Base-by-base conservation (phyloP, 2,888 invertebrate species). In the Leptinotarsa rubiginosa region DNA sequence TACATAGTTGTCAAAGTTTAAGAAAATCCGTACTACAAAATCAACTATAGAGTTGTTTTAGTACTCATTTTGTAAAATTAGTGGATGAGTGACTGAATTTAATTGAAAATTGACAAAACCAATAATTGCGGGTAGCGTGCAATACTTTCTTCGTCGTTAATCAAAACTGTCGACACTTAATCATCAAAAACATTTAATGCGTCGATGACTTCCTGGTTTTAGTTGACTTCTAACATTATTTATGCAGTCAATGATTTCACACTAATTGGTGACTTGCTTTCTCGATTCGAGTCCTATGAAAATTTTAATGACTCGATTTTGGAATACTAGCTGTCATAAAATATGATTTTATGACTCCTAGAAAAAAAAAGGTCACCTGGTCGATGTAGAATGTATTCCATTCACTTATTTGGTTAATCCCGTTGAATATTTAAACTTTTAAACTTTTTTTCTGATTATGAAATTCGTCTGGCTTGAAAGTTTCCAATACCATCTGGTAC, bases 141-240 rank as follows among this genome's bases (percentile, higher is more conserved):
- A 22, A 67, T 50, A 50, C 25, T 52, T 52, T 49, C 50, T 67
- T 25, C 3, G 12, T 16, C 47, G 47, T 50, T 16, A 13, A 50
- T 62, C 62, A 62, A 31, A 62, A 62, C 62, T 62, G 62, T 62
- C 62, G 31, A 41, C 62, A 62, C 25, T 62, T 62, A 15, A 62
- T 62, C 16, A 41, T 25, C 31, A 62, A 41, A 62, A 62, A n/a
- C 31, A 31, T 62, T 62, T 41, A n/a, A n/a, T 62, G 31, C 41
- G 16, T 62, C 41, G 41, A 62, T 41, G n/a, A 62, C 31, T n/a
- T 41, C 62, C n/a, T 62, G n/a, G 41, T 62, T 62, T 31, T 3
- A 31, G 62, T 62, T 31, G 41, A 56, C 41, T 1, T 31, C n/a
- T 12, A 7, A 31, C 10, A 41, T 31, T 62, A 62, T 62, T 56